Percentiles rank a stretch among this genome's conserved stretches.
phyloP scores from a whole-genome alignment of 1,140 invertebrate species.

The Grapholita molesta region DNA sequence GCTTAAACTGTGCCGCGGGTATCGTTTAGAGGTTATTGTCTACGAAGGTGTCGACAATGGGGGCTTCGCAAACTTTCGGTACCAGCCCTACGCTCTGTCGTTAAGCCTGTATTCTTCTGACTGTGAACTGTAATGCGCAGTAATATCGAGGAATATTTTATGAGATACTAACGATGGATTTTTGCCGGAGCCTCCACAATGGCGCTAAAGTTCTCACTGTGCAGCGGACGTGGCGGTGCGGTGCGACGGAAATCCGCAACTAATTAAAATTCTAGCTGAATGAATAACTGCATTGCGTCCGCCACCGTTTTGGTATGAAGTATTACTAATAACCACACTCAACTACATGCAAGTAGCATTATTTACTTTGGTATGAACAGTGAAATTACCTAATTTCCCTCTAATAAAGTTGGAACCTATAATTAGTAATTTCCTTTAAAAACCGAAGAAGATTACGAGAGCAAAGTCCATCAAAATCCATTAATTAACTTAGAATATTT shows the following conservation, averaged over 20 bases:
- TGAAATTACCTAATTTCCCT: background rate
- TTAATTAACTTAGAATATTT: slow-evolving; percentile 73
- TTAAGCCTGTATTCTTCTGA: slow-evolving; percentile 17
- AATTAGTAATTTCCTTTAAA: slow-evolving; percentile 56
- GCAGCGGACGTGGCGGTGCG: slow-evolving; percentile 30
- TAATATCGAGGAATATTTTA: slow-evolving; percentile 25
- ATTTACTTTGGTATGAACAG: background rate
- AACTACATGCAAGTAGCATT: background rate
- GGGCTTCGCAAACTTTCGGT: slow-evolving; percentile 1
- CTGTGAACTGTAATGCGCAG: slow-evolving; percentile 12
- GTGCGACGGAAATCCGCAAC: slow-evolving; percentile 58
- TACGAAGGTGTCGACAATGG: slow-evolving; percentile 21
- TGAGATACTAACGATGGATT: slow-evolving; percentile 25
- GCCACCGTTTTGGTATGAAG: slow-evolving; percentile 33
- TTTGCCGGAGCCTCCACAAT: slow-evolving; percentile 25
- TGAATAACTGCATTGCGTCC: slow-evolving; percentile 58
- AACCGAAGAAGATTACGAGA: slow-evolving; percentile 44
- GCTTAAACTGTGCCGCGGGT: slow-evolving; percentile 27
- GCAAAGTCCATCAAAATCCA: slow-evolving; percentile 61
- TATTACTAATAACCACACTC: slow-evolving; percentile 32
- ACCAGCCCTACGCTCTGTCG: slow-evolving; percentile 23
- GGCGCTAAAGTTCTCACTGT: slow-evolving; percentile 15
- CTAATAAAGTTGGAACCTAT: slow-evolving; percentile 33
- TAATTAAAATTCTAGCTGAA: slow-evolving; percentile 72
- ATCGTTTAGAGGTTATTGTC: slow-evolving; percentile 29